Evolutionary conservation across 37 sponge, comb jelly and placozoan species (phyloP), one percentile per base, ranked within the genome.

Genomic region (Hormiphora californensis): DNA sequence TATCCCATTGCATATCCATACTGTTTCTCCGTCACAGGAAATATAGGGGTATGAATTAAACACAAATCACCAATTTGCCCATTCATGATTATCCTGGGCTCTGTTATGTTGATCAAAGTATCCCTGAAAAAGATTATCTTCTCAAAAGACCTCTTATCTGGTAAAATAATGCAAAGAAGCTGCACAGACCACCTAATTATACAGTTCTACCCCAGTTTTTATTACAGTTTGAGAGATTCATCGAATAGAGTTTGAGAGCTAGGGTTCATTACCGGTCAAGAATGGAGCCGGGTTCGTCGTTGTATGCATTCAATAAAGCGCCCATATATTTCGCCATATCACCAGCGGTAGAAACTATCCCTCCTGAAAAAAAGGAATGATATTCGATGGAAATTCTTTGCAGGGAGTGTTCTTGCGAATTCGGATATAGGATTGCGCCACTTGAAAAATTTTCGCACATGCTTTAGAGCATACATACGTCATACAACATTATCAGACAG

Each of bases 271-370:
- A n/a, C n/a, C n/a, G n/a, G n/a, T n/a, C n/a, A n/a, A n/a, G n/a
- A n/a, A n/a, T n/a, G n/a, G n/a, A n/a, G n/a, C n/a, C n/a, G n/a
- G n/a, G n/a, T n/a, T n/a, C 17, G 28, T 19, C 67, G 37, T 65
- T 65, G 5, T 36, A 2, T 19, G 67, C 67, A 38, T 65, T 38
- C 9, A 65, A 28, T 19, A 65, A 35, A 30, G 36, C 67, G 34
- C 32, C 28, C 67, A 65, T 65, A 19, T 32, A 65, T 19, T 65
- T 65, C 11, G 67, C 67, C 67, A 65, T 65, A 33, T 65, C 67
- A 3, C 67, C 67, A 1, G 67, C 4, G 32, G 67, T 65, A 3
- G 67, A 65, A 11, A 65, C 28, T 15, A 65, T 27, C 8, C 67
- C 67, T 28, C 61, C 61, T 57, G 61, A 57, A 21, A 4, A 23